Evolutionary conservation across 2,888 invertebrate genomes (phyloP).

Genomic region (Vandiemenella viatica): DNA sequence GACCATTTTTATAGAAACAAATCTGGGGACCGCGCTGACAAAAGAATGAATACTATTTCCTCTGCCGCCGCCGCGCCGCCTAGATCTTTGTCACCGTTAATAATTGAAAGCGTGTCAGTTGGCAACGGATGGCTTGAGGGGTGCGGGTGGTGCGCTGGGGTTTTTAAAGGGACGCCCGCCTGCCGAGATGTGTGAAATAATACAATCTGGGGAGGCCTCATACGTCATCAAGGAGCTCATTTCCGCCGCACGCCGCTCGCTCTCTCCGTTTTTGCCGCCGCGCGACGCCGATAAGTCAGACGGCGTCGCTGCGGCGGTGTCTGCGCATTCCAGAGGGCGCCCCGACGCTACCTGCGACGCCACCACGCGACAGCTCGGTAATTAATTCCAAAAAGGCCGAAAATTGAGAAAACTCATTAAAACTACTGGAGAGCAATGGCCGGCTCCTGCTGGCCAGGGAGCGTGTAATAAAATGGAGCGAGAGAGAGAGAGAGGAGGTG

Average conservation of each 20-base stretch:
- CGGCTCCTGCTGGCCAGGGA: background rate
- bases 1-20: background rate
- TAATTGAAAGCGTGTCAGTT: background rate
- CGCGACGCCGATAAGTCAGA: background rate
- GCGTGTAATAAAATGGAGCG: conserved; percentile 1
- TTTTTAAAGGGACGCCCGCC: no score
- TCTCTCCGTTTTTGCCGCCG: background rate
- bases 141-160: background rate
- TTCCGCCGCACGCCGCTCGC: background rate
- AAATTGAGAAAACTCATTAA: conserved; percentile 16
- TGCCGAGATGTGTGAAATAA: background rate
- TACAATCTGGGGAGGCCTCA: background rate
- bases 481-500: background rate
- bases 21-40: background rate
- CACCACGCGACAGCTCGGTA: conserved; percentile 12
- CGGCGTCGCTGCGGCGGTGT: background rate
- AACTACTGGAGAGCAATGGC: conserved; percentile 7
- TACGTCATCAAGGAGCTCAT: background rate
- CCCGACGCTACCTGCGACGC: background rate
- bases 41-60: background rate
- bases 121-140: background rate
- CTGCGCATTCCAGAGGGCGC: background rate
- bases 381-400: conserved; percentile 13
- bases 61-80: no score
- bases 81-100: background rate